Base-by-base conservation (phyloP, 2,113 vertebrate genomes). In the Nibea coibor region DNA sequence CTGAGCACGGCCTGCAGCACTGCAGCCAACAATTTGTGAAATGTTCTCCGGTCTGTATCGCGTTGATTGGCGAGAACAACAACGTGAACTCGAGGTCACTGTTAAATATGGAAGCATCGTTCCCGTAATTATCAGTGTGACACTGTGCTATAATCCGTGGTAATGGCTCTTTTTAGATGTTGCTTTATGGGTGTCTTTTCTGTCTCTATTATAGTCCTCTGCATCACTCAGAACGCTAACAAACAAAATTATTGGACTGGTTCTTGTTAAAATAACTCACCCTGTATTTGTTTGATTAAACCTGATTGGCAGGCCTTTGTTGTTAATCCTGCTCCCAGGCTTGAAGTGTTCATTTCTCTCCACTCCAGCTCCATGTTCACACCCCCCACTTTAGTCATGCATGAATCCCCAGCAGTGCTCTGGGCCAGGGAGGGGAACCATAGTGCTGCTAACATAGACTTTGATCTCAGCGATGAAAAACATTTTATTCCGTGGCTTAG, bases 261-360 rank as follows among this genome's bases (percentile, higher is more conserved):
- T 71, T 81, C 74, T 69, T 82, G 73, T 86, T 86, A 3, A 54
- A 80, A 76, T 86, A 84, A 76, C 47, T 84, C 75, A 14, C 54
- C 50, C 58, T 80, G 84, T 75, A 64, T 87, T 86, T 83, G 67
- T 89, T 89, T 74, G 80, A 88, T 85, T 89, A 81, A 87, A 90
- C 64, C 75, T 89, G 85, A 91, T 82, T 90, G 90, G 64, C 92
- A 91, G 86, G 35, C 56, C 80, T 90, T 88, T 91, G 81, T 85
- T 88, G 86, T 90, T 92, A 88, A 91, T 91, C 83, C 83, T 74
- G 47, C 72, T 87, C 65, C 58, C 39, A n/a, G 64, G 78, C 56
- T 83, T 80, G 64, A 87, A 81, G 68, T 84, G 75, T 88, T 78
- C 57, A 22, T 79, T 83, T 87, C 28, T 74, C 78, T 68, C 48